Percentiles rank a stretch among this genome's conserved stretches.
Conservation (phyloP, 2,888 invertebrate species). For the Catotricha subobsoleta region DNA sequence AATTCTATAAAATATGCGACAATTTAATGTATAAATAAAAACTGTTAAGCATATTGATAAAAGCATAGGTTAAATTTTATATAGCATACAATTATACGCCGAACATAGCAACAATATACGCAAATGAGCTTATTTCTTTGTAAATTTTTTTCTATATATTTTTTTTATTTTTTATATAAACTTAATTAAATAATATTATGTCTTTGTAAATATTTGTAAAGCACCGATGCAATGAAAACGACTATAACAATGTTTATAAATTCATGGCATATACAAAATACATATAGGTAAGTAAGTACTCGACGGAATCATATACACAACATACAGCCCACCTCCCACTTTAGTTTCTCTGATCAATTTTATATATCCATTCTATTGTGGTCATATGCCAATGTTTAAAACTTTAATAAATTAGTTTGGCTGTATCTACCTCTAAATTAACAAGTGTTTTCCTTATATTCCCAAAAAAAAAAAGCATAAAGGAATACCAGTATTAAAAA, state of each 20-base stretch:
- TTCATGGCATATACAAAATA: background rate
- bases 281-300: background rate
- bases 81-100: no score
- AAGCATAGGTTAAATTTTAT: no score
- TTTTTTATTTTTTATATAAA: no score
- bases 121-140: no score
- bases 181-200: no score
- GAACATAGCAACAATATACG: no score
- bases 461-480: background rate
- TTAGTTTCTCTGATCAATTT: background rate
- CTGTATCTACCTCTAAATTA: conserved; percentile 24
- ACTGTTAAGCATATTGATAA: no score
- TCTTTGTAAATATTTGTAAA: background rate
- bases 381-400: conserved; percentile 2
- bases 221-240: background rate
- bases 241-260: background rate
- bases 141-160: no score
- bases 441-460: conserved; percentile 10
- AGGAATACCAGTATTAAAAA: conserved; percentile 2
- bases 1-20: no score
- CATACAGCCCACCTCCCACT: conserved; percentile 2
- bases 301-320: background rate
- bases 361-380: conserved; percentile 2
- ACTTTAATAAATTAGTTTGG: conserved; percentile 20
- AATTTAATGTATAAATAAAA: no score